Base-by-base conservation (phyloP, 2,888 invertebrate species). In the Drosophila putrida region DNA sequence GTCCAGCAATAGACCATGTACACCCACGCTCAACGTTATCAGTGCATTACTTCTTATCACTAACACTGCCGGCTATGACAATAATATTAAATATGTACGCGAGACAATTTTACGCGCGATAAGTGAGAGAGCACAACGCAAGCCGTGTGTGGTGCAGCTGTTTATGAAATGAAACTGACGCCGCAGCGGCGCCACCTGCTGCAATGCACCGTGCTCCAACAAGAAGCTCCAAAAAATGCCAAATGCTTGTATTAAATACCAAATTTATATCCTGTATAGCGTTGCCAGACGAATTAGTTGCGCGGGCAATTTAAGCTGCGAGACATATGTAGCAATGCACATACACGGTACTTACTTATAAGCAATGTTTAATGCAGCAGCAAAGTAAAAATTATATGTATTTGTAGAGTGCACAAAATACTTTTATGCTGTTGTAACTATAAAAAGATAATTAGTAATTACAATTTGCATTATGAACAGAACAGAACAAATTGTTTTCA, bases 141-240 rank as follows among this genome's bases (percentile, higher is more conserved):
- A 47, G 1, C n/a, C 35, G 61, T 43, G 47, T 46, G 28, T 59
- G 27, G 38, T 75, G 43, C 65, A 78, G 41, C 79, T 63, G 66
- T 33, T 66, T 36, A 33, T 66, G 49, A 75, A 75, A 62, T 54
- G 71, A 62, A 62, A 78, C 79, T 79, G 62, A 78, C 79, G 79
- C 75, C 79, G 61, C 54, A 27, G 15, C 71, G 75, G 79, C 76
- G 79, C 79, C 78, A 76, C 75, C 75, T 75, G 78, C 75, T 78
- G 69, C 75, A 69, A 51, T 78, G 61, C 75, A 78, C n/a, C 51
- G 58, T 28, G 28, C 55, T 28, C 25, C 25, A 25, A 6, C 4
- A 31, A 46, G 35, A 54, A 33, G 13, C 43, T 47, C 20, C n/a
- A 59, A 78, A 78, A 57, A 78, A 78, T 55, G 25, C 36, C 58